These are phyloP conservation scores for Temnothorax unifasciatus DNA, from an alignment of 2,888 invertebrate genomes.

Conservation along the genomic window DNA sequence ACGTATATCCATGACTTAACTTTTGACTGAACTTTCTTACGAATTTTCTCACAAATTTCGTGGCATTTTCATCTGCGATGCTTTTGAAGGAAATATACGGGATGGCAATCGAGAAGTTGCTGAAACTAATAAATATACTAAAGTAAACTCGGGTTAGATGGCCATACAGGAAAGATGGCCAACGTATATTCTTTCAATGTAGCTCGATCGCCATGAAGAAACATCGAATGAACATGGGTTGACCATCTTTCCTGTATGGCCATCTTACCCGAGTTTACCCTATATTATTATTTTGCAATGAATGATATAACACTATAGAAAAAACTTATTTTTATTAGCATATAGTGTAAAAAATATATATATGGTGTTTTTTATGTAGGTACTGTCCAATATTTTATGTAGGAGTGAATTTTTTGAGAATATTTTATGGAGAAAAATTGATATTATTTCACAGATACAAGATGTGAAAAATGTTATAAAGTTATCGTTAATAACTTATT, in stretches of 20 bases:
- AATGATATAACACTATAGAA: neutral
- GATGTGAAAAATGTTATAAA: too few relatives aligned
- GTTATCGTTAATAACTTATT: too few relatives aligned
- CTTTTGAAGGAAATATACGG: neutral
- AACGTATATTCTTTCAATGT: too few relatives aligned
- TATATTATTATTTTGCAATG: neutral
- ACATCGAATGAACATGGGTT: too few relatives aligned
- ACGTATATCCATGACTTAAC: neutral
- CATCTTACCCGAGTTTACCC: too few relatives aligned
- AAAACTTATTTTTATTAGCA: neutral
- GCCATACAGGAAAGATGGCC: too few relatives aligned
- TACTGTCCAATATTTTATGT: neutral
- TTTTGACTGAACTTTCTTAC: neutral
- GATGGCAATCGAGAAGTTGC: neutral
- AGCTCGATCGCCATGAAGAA: too few relatives aligned
- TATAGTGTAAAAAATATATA: neutral
- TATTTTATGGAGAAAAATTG: too few relatives aligned
- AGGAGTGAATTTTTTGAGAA: neutral
- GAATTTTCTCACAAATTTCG: neutral
- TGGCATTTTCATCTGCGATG: neutral
- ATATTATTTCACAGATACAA: too few relatives aligned
- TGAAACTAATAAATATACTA: neutral
- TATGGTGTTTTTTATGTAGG: too few relatives aligned
- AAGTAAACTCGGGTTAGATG: neutral
- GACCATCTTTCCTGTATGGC: too few relatives aligned